phyloP scores from a whole-genome alignment of 2,888 invertebrate genomes.

The Coelopa pilipes region DNA sequence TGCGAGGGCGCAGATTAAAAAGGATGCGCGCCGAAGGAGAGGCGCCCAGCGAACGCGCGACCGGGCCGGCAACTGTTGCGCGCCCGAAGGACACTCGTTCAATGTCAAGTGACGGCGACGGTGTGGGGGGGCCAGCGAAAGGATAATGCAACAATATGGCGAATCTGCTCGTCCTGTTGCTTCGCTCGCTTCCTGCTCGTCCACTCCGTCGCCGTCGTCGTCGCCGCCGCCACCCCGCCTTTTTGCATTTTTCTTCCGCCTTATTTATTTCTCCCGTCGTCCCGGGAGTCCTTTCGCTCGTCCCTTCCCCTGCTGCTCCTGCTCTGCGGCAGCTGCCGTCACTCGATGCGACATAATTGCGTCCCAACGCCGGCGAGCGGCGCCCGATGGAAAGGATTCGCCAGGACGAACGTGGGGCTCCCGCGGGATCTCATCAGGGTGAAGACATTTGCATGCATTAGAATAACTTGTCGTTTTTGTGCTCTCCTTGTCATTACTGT shows the following conservation, averaged over 20 bases:
- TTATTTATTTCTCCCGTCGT: constrained; percentile 29
- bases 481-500: not conserved
- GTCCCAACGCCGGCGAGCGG: not conserved
- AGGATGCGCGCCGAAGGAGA: too few relatives aligned
- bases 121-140: constrained; percentile 32
- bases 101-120: constrained; percentile 44
- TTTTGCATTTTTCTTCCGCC: constrained; percentile 16
- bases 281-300: constrained; percentile 21
- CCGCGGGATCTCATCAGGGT: not conserved
- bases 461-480: not conserved
- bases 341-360: constrained; percentile 50
- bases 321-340: constrained; percentile 12
- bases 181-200: constrained; percentile 3
- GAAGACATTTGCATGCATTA: too few relatives aligned
- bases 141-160: constrained; percentile 49
- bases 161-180: constrained; percentile 25
- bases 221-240: not conserved
- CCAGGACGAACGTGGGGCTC: not conserved
- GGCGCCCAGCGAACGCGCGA: too few relatives aligned
- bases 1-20: constrained; percentile 44
- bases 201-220: not conserved
- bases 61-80: constrained; percentile 37
- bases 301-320: too few relatives aligned
- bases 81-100: constrained; percentile 41
- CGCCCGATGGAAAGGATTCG: too few relatives aligned